Evolutionary conservation across 2,113 vertebrate species (phyloP).

Genomic region (Ammospiza caudacuta): DNA sequence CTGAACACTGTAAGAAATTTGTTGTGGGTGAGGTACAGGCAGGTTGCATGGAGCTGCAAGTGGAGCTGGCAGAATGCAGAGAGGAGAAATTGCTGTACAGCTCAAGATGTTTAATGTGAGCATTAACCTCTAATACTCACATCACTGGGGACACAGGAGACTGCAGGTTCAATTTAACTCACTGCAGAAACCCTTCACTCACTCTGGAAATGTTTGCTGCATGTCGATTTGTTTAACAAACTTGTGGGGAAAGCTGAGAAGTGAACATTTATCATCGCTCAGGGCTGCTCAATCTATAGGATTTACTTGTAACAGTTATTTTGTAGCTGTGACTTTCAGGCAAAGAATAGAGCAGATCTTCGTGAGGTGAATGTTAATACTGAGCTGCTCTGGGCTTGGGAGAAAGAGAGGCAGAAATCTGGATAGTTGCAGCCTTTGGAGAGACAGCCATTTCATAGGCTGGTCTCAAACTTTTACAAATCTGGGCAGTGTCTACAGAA

Average conservation of each 20-base stretch:
- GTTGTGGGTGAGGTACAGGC: neutral
- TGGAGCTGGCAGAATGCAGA: neutral
- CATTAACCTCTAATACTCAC: neutral
- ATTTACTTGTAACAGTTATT: neutral
- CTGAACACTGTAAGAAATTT: neutral
- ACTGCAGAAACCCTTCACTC: neutral
- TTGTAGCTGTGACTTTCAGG: neutral
- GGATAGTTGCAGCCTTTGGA: neutral
- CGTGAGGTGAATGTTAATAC: fast-evolving
- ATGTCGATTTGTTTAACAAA: neutral
- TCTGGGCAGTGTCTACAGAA: neutral
- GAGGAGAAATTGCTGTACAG: neutral
- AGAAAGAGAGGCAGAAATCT: neutral
- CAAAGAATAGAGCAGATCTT: neutral
- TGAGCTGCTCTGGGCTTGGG: neutral
- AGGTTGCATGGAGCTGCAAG: neutral
- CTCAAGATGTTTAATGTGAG: neutral
- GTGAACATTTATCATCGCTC: neutral
- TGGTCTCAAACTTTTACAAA: neutral
- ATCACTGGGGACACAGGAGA: neutral
- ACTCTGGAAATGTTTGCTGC: neutral
- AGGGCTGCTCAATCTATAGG: neutral
- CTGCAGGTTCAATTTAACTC: neutral
- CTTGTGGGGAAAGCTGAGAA: neutral
- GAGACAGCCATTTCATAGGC: neutral